Percentiles rank a stretch among this genome's conserved stretches.
These are phyloP conservation scores for Myioborus melanocephalus DNA, from an alignment of 2,797 vertebrate species.

Conservation along the genomic window DNA sequence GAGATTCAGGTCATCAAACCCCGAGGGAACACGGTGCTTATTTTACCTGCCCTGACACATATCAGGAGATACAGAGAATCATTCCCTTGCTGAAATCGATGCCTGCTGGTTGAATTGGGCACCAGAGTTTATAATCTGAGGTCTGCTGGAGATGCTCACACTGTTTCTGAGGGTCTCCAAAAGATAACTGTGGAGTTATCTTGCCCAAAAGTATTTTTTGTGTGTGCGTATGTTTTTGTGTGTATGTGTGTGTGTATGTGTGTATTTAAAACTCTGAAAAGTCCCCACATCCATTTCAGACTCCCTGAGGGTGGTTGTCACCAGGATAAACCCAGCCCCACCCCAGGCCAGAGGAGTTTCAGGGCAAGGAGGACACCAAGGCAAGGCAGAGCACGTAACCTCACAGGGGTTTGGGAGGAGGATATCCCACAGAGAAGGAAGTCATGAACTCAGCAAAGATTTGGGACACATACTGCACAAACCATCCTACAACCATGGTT, in stretches of 20 bases:
- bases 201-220: accelerated
- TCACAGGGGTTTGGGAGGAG: background rate
- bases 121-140: background rate
- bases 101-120: background rate
- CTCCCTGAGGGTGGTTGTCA: background rate
- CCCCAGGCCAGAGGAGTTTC: background rate
- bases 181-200: background rate
- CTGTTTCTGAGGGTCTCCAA: background rate
- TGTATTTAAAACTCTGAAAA: background rate
- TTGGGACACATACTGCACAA: background rate
- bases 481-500: no score
- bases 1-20: background rate
- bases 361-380: background rate
- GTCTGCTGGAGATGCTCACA: background rate
- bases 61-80: background rate
- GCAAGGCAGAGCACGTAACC: background rate
- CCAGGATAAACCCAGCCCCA: background rate
- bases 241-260: accelerated
- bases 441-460: background rate
- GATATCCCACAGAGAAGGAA: background rate
- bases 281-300: background rate
- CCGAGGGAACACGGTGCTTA: accelerated
- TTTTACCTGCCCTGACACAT: background rate
- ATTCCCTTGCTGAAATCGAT: background rate
- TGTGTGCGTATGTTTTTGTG: no score